A percentile compares a stretch with the other conserved stretches of the same genome.
Evolutionary conservation across 1,140 invertebrate genomes (phyloP).

Genomic region (Lepidostoma basale): DNA sequence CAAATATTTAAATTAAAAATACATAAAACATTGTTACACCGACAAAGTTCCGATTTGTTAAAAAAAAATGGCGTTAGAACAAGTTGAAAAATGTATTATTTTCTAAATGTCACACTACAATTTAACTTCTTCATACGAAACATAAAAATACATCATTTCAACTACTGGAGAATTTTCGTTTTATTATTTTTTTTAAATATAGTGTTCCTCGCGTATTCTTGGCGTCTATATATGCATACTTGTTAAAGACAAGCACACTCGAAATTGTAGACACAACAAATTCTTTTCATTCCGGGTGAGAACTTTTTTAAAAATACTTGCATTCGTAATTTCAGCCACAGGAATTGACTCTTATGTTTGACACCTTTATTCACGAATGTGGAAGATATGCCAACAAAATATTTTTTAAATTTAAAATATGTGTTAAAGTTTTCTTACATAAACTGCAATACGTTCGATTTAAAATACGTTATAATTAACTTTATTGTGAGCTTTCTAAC

Average conservation of each 20-base stretch:
- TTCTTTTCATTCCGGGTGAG: constrained; percentile 14
- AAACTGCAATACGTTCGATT: neutral
- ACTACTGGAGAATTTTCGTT: neutral
- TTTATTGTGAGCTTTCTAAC: neutral
- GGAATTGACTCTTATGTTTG: neutral
- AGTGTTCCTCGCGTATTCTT: neutral
- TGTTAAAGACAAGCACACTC: neutral
- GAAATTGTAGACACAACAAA: constrained; percentile 12
- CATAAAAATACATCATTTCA: neutral
- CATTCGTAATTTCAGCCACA: neutral
- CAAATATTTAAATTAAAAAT: too few species aligned
- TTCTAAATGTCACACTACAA: neutral
- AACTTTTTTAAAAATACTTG: neutral
- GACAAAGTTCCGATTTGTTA: too few species aligned
- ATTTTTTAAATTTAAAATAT: neutral
- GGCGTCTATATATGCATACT: neutral
- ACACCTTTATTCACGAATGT: neutral
- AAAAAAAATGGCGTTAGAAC: too few species aligned
- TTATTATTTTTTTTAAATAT: neutral
- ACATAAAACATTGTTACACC: too few species aligned
- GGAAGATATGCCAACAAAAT: neutral
- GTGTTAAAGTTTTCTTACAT: neutral
- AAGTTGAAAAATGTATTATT: neutral
- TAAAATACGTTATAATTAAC: neutral
- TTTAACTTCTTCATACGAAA: neutral